Conservation (phyloP, 2,888 invertebrate genomes). For the Diadegma fenestrale region DNA sequence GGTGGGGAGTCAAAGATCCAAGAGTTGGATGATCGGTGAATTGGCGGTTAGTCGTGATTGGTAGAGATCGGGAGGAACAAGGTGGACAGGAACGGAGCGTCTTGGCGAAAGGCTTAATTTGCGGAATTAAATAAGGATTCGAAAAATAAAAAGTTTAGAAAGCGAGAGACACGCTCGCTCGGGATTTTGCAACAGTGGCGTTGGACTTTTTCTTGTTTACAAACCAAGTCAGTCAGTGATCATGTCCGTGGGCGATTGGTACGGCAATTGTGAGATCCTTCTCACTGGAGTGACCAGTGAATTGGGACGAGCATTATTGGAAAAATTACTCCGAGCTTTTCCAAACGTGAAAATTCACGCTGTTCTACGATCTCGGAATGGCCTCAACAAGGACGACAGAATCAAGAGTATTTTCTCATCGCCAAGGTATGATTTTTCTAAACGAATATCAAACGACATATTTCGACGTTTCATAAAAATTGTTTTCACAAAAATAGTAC, state of each 20-base stretch:
- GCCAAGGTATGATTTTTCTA: constrained; percentile 75
- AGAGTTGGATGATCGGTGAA: constrained; percentile 21
- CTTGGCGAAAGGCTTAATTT: constrained; percentile 2
- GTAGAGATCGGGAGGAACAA: constrained; percentile 5
- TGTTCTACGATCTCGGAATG: constrained; percentile 73
- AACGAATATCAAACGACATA: not conserved
- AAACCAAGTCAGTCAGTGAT: constrained; percentile 69
- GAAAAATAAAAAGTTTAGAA: constrained; percentile 4
- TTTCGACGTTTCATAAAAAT: not conserved
- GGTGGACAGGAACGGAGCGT: not conserved
- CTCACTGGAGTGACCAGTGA: constrained; percentile 80
- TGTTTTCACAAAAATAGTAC: no score
- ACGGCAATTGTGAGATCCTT: constrained; percentile 77
- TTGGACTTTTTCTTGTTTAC: constrained; percentile 8
- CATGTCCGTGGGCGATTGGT: constrained; percentile 81
- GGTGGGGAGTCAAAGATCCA: not conserved
- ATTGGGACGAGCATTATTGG: constrained; percentile 77
- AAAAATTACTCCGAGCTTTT: constrained; percentile 78
- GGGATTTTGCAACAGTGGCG: constrained; percentile 12
- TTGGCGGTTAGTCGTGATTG: constrained; percentile 32
- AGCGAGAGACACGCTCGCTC: constrained; percentile 18
- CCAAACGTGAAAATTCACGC: constrained; percentile 74
- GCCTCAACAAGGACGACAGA: constrained; percentile 73
- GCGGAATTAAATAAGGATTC: not conserved
- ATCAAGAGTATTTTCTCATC: constrained; percentile 77